Conservation (phyloP, 2,888 invertebrate genomes). For the Spatulosminthurus flaviceps region DNA sequence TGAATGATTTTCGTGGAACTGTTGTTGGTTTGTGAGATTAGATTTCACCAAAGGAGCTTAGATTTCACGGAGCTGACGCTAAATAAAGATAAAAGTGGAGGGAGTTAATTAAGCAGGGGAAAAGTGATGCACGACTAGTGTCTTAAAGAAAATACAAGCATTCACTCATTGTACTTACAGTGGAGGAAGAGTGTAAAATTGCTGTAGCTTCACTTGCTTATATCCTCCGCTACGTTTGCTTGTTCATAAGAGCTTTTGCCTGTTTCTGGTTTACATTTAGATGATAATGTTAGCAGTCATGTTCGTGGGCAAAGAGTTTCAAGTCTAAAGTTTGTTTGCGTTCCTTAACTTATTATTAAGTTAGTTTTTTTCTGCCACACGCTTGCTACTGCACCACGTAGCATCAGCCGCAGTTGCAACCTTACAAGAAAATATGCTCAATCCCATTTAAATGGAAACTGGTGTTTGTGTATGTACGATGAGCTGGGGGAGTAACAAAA, state of each 20-base stretch:
- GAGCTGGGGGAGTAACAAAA: not conserved
- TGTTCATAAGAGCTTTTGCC: not conserved
- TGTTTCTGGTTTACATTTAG: constrained; percentile 18
- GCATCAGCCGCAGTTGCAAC: not conserved
- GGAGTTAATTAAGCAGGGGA: constrained; percentile 7
- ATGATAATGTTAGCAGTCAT: not conserved
- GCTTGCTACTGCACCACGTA: not conserved
- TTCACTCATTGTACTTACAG: not conserved
- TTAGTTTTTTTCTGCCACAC: not conserved
- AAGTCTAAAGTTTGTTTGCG: not conserved
- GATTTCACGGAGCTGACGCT: constrained; percentile 3
- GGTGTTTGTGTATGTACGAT: not conserved
- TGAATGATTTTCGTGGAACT: not conserved
- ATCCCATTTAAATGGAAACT: not conserved
- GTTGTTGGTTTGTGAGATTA: not conserved
- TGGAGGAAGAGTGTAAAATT: not conserved
- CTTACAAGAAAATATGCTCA: not conserved
- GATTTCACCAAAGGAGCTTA: not conserved
- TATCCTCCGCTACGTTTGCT: not conserved
- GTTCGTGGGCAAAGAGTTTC: not conserved
- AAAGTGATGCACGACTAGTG: constrained; percentile 8
- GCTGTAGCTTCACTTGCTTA: not conserved
- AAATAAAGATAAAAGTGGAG: constrained; percentile 18
- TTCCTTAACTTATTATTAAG: not conserved
- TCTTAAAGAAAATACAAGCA: not conserved